Evolutionary conservation across 2,888 invertebrate genomes (phyloP), one percentile per base, ranked within the genome.

Genomic region (Fragum whitleyi): DNA sequence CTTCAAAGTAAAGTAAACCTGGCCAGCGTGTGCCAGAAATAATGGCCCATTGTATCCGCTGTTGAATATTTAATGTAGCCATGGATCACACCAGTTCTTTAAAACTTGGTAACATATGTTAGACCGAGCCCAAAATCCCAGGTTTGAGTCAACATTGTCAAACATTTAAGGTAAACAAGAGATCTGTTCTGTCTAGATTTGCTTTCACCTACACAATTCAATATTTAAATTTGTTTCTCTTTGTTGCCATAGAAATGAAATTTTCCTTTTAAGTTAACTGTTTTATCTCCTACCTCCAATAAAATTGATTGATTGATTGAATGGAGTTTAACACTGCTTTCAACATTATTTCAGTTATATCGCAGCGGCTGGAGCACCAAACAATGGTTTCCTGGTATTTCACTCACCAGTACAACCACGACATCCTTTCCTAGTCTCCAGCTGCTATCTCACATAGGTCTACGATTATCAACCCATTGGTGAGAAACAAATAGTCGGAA

Each of bases 1-100:
- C 57, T 57, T 47, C 47, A 47, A 71, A 62, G 32, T 21, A 62
- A 36, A 32, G 36, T 23, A 32, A 62, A n/a, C 16, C 32, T 2
- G 62, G 36, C n/a, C 28, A 67, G 67, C 74, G 74, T 72, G 74
- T 77, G 70, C 62, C 76, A 47, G 39, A 57, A 59, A 75, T 78
- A 76, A 77, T 68, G 21, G 76, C n/a, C 79, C 77, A 72, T 79
- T 79, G 81, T 81, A 69, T 36, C 42, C 19, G n/a, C 28, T 32
- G 26, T 74, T 85, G 85, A 85, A 85, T 85, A 85, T 85, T 85
- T 85, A 71, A 85, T 85, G 81, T 77, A 59, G 81, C 79, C 69
- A 77, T 77, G 77, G 76, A 74, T 74, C 76, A 70, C 77, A 75
- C 76, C 74, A 29, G 75, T 39, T 39, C 73, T 74, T 79, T 76